These are phyloP conservation scores for Xestia sexstrigata DNA, from an alignment of 2,888 invertebrate genomes.

Conservation along the genomic window DNA sequence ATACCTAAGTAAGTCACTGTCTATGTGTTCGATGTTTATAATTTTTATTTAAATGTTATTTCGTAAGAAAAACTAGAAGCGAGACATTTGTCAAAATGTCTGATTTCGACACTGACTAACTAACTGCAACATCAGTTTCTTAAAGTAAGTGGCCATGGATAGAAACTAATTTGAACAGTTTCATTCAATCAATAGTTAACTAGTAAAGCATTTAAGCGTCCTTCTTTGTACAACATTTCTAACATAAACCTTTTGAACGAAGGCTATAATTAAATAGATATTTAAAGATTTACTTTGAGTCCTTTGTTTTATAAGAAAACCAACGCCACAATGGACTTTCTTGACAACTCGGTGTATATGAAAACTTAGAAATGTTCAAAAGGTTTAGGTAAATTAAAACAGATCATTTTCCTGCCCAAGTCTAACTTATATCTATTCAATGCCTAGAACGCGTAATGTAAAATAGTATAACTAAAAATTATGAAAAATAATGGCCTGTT, in stretches of 20 bases:
- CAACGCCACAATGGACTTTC: neutral
- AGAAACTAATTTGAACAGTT: conserved; percentile 39
- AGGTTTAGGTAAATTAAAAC: conserved; percentile 28
- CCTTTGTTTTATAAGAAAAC: conserved; percentile 12
- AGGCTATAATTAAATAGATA: neutral
- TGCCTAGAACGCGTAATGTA: conserved; percentile 74
- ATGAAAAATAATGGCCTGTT: conserved; percentile 88
- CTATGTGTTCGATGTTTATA: conserved; percentile 55
- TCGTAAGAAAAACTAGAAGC: conserved; percentile 41
- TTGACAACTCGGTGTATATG: neutral
- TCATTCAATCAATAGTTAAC: conserved; percentile 20
- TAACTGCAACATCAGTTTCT: conserved; percentile 63
- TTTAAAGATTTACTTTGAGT: neutral
- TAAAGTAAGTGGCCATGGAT: conserved; percentile 49
- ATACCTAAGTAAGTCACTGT: conserved; percentile 60
- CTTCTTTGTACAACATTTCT: conserved; percentile 29
- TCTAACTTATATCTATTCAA: conserved; percentile 61
- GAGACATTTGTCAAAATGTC: conserved; percentile 46
- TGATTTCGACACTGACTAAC: conserved; percentile 46
- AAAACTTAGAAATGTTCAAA: conserved; percentile 41
- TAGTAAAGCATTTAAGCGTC: conserved; percentile 39
- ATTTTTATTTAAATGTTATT: conserved; percentile 49
- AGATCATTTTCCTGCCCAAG: conserved; percentile 42
- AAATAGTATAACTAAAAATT: conserved; percentile 80
- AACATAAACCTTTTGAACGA: conserved; percentile 42